Evolutionary conservation across 2,888 invertebrate genomes (phyloP).

Genomic region (Acanthoscelides obtectus): DNA sequence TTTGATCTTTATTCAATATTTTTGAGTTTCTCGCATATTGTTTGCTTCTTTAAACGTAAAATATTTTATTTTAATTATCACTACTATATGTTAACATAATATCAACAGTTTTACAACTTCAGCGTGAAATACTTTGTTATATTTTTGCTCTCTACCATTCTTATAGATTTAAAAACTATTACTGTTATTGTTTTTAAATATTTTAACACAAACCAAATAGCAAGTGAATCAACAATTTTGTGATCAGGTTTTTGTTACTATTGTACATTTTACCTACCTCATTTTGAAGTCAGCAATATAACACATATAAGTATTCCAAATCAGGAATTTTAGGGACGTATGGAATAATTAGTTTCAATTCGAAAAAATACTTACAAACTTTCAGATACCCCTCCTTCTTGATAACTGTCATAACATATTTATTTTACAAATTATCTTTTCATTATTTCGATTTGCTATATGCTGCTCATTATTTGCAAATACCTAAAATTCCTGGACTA

Average conservation of each 20-base stretch:
- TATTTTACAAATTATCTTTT: no score
- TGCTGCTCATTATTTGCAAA: not conserved
- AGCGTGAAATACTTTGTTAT: slow-evolving; percentile 1
- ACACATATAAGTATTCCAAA: not conserved
- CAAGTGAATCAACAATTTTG: not conserved
- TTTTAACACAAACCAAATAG: not conserved
- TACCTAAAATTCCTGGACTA: not conserved
- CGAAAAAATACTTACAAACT: not conserved
- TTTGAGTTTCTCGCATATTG: no score
- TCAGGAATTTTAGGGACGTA: not conserved
- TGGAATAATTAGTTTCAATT: slow-evolving; percentile 6
- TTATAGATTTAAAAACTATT: not conserved
- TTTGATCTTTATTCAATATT: no score
- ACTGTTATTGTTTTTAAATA: not conserved
- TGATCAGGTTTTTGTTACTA: slow-evolving; percentile 6
- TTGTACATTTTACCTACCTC: slow-evolving; percentile 35
- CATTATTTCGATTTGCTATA: no score
- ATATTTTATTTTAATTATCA: no score
- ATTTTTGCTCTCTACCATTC: not conserved
- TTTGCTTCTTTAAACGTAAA: no score
- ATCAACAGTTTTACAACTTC: slow-evolving; percentile 4
- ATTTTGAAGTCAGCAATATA: slow-evolving; percentile 20
- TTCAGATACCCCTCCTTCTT: slow-evolving; percentile 9
- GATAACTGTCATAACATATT: no score
- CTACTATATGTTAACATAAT: no score